Base-by-base conservation (phyloP, 2,888 invertebrate genomes). In the Amphipoea lucens region DNA sequence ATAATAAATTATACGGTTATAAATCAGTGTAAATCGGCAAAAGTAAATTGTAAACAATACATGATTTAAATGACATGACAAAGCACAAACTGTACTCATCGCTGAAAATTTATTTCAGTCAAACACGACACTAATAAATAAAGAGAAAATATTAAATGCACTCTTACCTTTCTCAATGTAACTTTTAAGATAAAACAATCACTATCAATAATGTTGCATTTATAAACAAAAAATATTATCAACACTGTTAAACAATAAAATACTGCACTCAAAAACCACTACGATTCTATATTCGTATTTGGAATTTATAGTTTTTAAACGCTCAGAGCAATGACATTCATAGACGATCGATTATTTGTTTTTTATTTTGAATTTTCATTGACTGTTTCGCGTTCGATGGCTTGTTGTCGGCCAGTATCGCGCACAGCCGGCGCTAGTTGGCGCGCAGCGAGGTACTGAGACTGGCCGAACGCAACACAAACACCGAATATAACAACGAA, bases 401-500 rank as follows among this genome's bases (percentile, higher is more conserved):
- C 90, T 80, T 88, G 82, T 87, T 85, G 82, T 80, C 85, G 79
- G 87, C 89, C 85, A 88, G 85, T 89, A 85, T 85, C 90, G 89
- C 94, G 92, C 94, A 91, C 94, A 91, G 90, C 91, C 91, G 90
- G 90, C 94, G 92, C 93, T 90, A 90, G 91, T 90, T 92, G 92
- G 92, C 95, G 95, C 94, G 92, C 94, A 92, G 92, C 93, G 93
- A 89, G 93, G 89, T 90, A 96, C 95, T 96, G 95, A 91, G 91
- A 84, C 83, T 82, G 82, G 78, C 85, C 82, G 74, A 51, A 76
- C 82, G 78, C 85, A 85, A 84, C 87, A 83, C 88, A 82, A 87
- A 83, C 83, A 84, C 57, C 40, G 68, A 79, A 69, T 82, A 82
- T 82, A 82, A 79, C 60, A 85, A 74, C 82, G 83, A 83, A 82